These are phyloP conservation scores for Halictus rubicundus DNA, from an alignment of 1,140 invertebrate species.

Conservation along the genomic window DNA sequence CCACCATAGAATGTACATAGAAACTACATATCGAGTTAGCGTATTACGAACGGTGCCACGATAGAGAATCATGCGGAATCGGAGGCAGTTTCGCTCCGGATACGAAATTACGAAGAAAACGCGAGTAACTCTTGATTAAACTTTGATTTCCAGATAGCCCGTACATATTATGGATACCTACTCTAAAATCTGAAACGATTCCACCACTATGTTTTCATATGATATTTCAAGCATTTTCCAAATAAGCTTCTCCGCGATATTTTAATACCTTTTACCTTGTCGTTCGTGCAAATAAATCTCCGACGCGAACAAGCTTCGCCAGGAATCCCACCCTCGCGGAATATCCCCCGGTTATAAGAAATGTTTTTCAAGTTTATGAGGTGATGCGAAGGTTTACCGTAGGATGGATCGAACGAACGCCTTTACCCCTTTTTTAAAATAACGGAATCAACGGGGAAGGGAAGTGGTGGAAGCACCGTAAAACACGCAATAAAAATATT, in stretches of 20 bases:
- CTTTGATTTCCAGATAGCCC: no score
- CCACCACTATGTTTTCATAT: no score
- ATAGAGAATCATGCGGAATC: no score
- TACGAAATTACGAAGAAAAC: no score
- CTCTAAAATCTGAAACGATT: no score
- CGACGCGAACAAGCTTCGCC: slow-evolving; percentile 54
- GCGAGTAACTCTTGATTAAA: no score
- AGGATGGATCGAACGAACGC: slow-evolving; percentile 43
- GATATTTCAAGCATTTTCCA: slow-evolving; percentile 44
- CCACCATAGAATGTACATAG: no score
- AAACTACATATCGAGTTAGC: no score
- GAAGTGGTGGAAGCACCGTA: slow-evolving; percentile 4
- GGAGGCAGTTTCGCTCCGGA: no score
- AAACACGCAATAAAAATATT: slow-evolving; percentile 51
- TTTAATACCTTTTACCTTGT: slow-evolving; percentile 62
- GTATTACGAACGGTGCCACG: no score
- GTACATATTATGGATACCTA: no score
- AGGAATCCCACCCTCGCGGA: slow-evolving; percentile 60
- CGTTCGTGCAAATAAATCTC: slow-evolving; percentile 59
- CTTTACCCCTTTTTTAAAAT: slow-evolving; percentile 53
- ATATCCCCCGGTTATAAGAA: slow-evolving; percentile 64
- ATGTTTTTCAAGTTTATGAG: slow-evolving; percentile 65
- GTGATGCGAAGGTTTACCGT: slow-evolving; percentile 48
- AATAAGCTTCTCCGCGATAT: slow-evolving; percentile 57
- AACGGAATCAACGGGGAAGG: slow-evolving; percentile 28